These are phyloP conservation scores for Oreochromis mossambicus DNA, from an alignment of 2,797 vertebrate genomes.

Conservation along the genomic window DNA sequence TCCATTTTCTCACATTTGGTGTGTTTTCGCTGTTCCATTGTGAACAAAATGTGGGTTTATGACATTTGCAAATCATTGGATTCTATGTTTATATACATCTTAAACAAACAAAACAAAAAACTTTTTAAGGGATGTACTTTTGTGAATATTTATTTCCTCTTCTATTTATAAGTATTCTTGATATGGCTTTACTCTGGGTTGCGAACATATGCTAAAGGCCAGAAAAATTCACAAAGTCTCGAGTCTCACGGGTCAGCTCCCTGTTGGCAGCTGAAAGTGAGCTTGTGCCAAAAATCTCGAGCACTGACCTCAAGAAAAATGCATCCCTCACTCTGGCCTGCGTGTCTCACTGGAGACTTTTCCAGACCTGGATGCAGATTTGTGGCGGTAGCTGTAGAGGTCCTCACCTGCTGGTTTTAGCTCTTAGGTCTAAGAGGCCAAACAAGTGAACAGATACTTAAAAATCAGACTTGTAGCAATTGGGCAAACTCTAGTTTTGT, in stretches of 20 bases:
- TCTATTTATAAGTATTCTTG: neutral
- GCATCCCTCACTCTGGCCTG: neutral
- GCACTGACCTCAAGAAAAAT: conserved; percentile 36
- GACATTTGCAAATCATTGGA: neutral
- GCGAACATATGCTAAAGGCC: neutral
- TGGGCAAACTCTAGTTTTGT: neutral
- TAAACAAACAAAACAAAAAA: fast-evolving
- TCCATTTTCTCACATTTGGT: neutral
- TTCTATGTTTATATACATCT: neutral
- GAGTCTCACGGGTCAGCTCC: conserved; percentile 14
- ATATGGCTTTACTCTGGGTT: neutral
- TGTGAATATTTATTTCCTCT: neutral
- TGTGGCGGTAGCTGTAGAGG: neutral
- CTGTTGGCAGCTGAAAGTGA: conserved; percentile 13
- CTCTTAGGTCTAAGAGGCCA: neutral
- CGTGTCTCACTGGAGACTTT: conserved; percentile 4
- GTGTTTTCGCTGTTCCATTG: neutral
- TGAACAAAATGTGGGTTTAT: neutral
- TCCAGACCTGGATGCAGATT: conserved; percentile 7
- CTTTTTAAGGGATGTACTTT: neutral
- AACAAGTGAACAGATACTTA: neutral
- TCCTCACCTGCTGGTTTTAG: neutral
- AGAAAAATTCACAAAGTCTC: neutral
- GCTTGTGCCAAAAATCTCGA: conserved; percentile 33
- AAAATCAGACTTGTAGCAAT: neutral